Evolutionary conservation across 2,888 invertebrate species (phyloP), one percentile per base, ranked within the genome.

Genomic region (Schizaphis graminum): DNA sequence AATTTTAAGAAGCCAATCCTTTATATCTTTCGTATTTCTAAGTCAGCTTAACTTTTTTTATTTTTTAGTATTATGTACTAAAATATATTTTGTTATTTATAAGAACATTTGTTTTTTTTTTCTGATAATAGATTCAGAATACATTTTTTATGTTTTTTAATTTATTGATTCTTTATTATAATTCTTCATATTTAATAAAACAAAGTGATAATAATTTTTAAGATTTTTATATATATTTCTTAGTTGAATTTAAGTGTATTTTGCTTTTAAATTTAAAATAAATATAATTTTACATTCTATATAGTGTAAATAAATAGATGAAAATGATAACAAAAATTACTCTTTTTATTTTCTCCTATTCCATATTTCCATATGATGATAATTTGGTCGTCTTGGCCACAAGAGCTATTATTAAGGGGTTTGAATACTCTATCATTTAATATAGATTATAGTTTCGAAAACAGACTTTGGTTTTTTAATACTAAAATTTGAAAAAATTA

Each of bases 131-230:
- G n/a, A 49, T 53, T 24, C 41, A 44, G 41, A 41, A 8, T 44
- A 41, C 35, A 24, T 89, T 89, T 56, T 87, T 24, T 86, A n/a
- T 49, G 4, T 49, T 87, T 49, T 47, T n/a, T 35, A 35, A 53
- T 56, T 26, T 35, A 88, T 53, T 67, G n/a, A 53, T 56, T 53
- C 3, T 21, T 88, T 41, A 56, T 26, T 41, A 11, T 56, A 56
- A 89, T 56, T 56, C 1, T 56, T 41, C 41, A 89, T 89, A 56
- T 56, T 56, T 44, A 44, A n/a, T 5, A 56, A 41, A 56, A 56
- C 41, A 53, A 41, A 89, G 89, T 89, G 89, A 89, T 89, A 89
- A 57, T 85, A 44, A 44, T 89, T 57, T 41, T 28, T 89, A 89
- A 89, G 57, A 41, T 41, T 89, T 89, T 44, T 89, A 53, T 88